Evolutionary conservation across 1,140 invertebrate species (phyloP), one percentile per base, ranked within the genome.

Genomic region (Saxidomus purpurata): DNA sequence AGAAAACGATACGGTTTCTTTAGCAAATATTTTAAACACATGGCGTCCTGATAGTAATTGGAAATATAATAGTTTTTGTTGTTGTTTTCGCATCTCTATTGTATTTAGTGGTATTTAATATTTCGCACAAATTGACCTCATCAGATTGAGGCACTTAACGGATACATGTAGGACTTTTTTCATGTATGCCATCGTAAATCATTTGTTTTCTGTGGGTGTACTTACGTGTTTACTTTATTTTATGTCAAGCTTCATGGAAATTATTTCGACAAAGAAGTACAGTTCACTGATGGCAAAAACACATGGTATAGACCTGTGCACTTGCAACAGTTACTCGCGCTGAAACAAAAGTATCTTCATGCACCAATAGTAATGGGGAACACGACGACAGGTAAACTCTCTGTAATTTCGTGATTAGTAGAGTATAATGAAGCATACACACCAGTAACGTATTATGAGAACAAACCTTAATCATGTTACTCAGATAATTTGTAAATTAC

Each of bases 291-390:
- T 17, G 59, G 80, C 15, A 25, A 63, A 2, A 38, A 25, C 17
- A 63, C 67, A 43, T 85, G 82, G 82, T 49, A 40, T 28, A 38
- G 25, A 34, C 82, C 82, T 38, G 82, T 40, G 17, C 40, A 22
- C 31, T 22, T 85, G 22, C 9, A 49, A 25, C 25, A 85, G 38
- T 49, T 85, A 40, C 82, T 85, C 34, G n/a, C 3, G 49, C 67
- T 85, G 34, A 63, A 67, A 31, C 15, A 85, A 15, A 85, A 31
- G 17, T 85, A 67, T 63, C 82, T 63, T 19, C 47, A 28, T 31
- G 82, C 82, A 22, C 67, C 40, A 22, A 49, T 85, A 22, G 43
- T 85, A 22, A 85, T 85, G 82, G 82, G 82, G 25, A 85, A 85
- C 67, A 85, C 67, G 15, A 85, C 63, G 11, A 34, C 67, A 71